These are phyloP conservation scores for Philonicus albiceps DNA, from an alignment of 2,888 invertebrate species.

Conservation along the genomic window DNA sequence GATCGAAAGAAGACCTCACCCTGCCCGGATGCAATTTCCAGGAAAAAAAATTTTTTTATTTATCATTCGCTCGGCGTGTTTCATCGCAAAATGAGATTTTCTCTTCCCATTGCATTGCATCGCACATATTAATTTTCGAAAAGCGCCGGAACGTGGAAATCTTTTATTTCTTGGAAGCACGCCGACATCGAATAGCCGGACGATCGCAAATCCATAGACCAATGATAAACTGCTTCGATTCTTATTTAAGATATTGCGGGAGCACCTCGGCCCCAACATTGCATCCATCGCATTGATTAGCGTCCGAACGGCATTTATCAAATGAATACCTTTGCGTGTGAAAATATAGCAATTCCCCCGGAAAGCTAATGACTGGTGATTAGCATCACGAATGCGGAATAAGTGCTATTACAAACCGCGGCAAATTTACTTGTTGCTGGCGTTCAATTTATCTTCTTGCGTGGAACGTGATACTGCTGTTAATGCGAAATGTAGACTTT, in stretches of 20 bases:
- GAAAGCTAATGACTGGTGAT: neutral
- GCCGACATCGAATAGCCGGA: neutral
- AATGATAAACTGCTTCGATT: conserved; percentile 7
- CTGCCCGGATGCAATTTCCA: conserved; percentile 1
- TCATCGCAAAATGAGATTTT: neutral
- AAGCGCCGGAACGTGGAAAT: neutral
- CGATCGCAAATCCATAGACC: neutral
- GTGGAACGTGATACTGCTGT: neutral
- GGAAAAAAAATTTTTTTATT: neutral
- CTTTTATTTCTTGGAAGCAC: neutral
- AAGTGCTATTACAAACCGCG: neutral
- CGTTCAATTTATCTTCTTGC: neutral
- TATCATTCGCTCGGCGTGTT: neutral
- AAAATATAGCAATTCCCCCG: neutral
- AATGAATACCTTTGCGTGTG: conserved; percentile 1
- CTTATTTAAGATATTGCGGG: neutral
- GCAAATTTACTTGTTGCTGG: neutral
- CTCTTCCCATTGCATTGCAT: neutral
- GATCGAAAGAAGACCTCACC: neutral
- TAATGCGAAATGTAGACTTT: neutral
- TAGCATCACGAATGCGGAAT: neutral
- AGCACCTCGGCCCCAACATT: neutral
- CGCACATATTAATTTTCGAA: conserved; percentile 8
- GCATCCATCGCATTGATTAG: conserved; percentile 1
- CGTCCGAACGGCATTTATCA: neutral